Percentiles rank a stretch among this genome's conserved stretches.
phyloP scores from a whole-genome alignment of 2,888 invertebrate genomes.

The Hyposoter dolosus region DNA sequence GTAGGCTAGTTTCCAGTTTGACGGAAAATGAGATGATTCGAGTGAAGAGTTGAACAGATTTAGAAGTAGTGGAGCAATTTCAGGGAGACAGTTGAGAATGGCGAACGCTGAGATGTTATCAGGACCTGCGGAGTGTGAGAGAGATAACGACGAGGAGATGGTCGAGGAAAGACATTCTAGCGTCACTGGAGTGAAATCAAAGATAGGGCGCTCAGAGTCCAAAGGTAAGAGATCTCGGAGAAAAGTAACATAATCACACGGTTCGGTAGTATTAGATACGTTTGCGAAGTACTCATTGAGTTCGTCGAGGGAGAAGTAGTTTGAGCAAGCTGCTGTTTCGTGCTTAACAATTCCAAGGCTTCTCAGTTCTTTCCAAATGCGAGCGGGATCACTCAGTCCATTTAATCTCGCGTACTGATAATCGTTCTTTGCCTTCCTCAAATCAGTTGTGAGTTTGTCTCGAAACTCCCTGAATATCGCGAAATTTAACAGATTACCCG shows the following conservation, averaged over 20 bases:
- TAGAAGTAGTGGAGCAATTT: background rate
- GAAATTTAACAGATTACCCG: background rate
- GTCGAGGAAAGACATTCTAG: background rate
- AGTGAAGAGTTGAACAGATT: slow-evolving; percentile 16
- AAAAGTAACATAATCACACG: background rate
- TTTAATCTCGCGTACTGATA: background rate
- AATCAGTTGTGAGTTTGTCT: background rate
- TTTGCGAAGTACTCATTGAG: background rate
- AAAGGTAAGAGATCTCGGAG: background rate
- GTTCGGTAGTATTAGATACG: background rate
- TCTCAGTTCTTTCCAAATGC: slow-evolving; percentile 1
- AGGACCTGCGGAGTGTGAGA: background rate
- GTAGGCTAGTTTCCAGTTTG: too few relatives aligned
- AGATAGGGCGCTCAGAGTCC: background rate
- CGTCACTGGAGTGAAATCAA: background rate
- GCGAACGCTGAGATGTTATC: background rate
- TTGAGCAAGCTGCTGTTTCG: background rate
- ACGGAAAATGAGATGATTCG: slow-evolving; percentile 20
- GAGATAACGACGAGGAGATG: background rate
- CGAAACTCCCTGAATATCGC: background rate
- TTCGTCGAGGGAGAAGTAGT: background rate
- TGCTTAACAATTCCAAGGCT: background rate
- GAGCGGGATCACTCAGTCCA: background rate
- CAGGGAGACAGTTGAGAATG: background rate
- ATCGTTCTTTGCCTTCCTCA: background rate